Conservation (phyloP, 2,888 invertebrate genomes). For the Thereva nobilitata region DNA sequence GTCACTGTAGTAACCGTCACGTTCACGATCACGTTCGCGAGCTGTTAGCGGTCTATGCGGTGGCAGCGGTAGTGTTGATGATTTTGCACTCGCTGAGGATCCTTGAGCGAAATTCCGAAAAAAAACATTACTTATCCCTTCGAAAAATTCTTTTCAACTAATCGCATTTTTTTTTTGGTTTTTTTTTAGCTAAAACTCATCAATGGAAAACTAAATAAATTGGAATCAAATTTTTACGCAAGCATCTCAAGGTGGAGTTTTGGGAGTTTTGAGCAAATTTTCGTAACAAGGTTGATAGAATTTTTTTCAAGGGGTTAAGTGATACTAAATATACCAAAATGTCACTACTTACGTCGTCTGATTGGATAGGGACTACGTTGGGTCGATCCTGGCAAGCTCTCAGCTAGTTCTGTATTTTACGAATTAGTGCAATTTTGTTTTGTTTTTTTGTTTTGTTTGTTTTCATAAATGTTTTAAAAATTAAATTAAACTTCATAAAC, state of each 20-base stretch:
- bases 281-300: neutral
- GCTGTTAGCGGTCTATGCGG: constrained; percentile 68
- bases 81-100: constrained; percentile 75
- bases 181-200: too few relatives aligned
- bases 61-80: constrained; percentile 79
- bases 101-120: constrained; percentile 50
- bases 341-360: constrained; percentile 76
- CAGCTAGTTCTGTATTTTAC: constrained; percentile 73
- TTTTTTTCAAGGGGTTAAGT: neutral
- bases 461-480: too few relatives aligned
- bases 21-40: constrained; percentile 66
- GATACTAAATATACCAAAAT: constrained; percentile 35
- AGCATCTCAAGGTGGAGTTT: constrained; percentile 17
- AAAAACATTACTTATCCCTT: constrained; percentile 79
- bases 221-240: constrained; percentile 7
- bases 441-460: too few relatives aligned
- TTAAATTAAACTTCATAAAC: constrained; percentile 12
- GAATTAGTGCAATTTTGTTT: constrained; percentile 39
- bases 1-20: constrained; percentile 88
- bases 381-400: constrained; percentile 81
- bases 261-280: neutral
- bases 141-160: constrained; percentile 63
- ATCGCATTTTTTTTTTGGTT: constrained; percentile 21
- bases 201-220: constrained; percentile 14
- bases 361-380: constrained; percentile 85